Base-by-base conservation (phyloP, 2,888 invertebrate genomes). In the Epirrhoe alternata region DNA sequence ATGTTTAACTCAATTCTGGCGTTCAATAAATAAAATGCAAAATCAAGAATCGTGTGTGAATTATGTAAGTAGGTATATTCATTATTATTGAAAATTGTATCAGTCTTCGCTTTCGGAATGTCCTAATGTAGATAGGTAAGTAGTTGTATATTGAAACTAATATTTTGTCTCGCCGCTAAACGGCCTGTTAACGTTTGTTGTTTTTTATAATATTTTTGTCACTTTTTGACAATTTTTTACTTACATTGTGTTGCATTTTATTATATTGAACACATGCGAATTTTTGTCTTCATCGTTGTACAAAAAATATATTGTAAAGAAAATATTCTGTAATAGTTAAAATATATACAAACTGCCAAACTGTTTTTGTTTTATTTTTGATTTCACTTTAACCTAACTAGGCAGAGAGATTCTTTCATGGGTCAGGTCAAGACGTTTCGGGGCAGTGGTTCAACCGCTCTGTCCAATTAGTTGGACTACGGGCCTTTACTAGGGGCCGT, bases 331-430 rank as follows among this genome's bases (percentile, higher is more conserved):
- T 86, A 88, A 86, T 86, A 90, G 85, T 87, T 85, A 87, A 71
- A 89, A 88, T 87, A 87, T 89, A 90, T 89, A 91, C 89, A 89
- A 88, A 91, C 92, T 91, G 92, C 92, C 90, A 85, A 86, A 81
- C 59, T 38, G 68, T 1, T 1, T 47, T 62, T 68, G 64, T 81
- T 78, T 82, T 75, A 77, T 77, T 80, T 49, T 42, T 42, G 10
- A 10, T 10, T 33, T 5, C n/a, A n/a, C n/a, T n/a, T n/a, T n/a
- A n/a, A n/a, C n/a, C n/a, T n/a, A n/a, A 24, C 24, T 24, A 24
- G 24, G 24, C 1, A 24, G 24, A 24, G 24, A 24, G 24, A 24
- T 24, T 24, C 24, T 24, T 2, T 24, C 1, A 24, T 2, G 24
- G 24, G 24, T 24, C 24, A 24, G 24, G 24, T 24, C 24, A n/a